Percentiles rank a stretch among this genome's conserved stretches.
phyloP scores from a whole-genome alignment of 1,140 invertebrate genomes.

The Daktulosphaira vitifoliae region DNA sequence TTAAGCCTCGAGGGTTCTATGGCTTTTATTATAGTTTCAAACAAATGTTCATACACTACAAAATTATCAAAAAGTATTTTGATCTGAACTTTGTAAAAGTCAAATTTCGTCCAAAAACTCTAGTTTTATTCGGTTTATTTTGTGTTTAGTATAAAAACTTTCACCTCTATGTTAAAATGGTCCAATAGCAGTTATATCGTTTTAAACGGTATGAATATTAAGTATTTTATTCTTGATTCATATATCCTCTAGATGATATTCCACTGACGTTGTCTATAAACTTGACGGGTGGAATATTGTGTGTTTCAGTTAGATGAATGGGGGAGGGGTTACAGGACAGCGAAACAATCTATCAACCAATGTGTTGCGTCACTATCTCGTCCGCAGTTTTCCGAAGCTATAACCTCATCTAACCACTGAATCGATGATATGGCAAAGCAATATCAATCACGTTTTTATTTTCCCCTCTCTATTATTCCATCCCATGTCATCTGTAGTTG shows the following conservation, averaged over 20 bases:
- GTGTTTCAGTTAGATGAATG: not conserved
- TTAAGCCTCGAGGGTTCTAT: too few species aligned
- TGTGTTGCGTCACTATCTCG: not conserved
- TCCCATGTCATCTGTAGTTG: not conserved
- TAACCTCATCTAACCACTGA: not conserved
- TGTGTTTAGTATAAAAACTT: too few species aligned
- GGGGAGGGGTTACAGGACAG: not conserved
- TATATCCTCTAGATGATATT: too few species aligned
- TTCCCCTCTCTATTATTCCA: not conserved
- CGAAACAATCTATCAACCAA: conserved; percentile 28
- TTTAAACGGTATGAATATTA: conserved; percentile 19
- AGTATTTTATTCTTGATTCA: not conserved
- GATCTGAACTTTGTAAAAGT: too few species aligned
- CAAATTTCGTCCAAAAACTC: too few species aligned
- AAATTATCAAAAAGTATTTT: too few species aligned
- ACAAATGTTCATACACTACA: too few species aligned
- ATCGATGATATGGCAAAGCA: conserved; percentile 16
- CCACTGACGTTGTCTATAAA: not conserved
- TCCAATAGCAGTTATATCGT: not conserved
- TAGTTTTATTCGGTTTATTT: too few species aligned
- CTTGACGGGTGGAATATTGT: conserved; percentile 4
- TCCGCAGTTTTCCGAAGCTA: not conserved
- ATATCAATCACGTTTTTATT: conserved; percentile 22
- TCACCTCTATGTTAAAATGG: too few species aligned
- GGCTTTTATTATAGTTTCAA: too few species aligned